A percentile compares a stretch with the other conserved stretches of the same genome.
These are phyloP conservation scores for Lithophane socia DNA, from an alignment of 2,888 invertebrate genomes.

Conservation along the genomic window DNA sequence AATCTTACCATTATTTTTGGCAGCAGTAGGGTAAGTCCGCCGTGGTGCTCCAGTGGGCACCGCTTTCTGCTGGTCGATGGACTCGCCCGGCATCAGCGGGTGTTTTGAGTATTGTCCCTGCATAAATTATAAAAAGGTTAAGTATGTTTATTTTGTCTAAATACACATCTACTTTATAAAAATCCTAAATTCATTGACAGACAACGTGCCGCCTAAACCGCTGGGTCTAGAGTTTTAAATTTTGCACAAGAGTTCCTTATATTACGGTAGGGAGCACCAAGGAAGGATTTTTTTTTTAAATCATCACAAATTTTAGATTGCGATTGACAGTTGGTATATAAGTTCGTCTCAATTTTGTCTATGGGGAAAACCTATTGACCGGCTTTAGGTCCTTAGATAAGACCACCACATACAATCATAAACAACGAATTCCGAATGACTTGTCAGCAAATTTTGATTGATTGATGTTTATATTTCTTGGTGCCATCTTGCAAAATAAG, in stretches of 20 bases:
- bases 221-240: neutral
- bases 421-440: neutral
- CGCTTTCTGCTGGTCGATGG: conserved; percentile 82
- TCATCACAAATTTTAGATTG: too few species aligned
- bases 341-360: neutral
- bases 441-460: neutral
- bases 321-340: neutral
- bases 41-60: conserved; percentile 89
- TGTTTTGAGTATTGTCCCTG: conserved; percentile 88
- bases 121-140: conserved; percentile 17
- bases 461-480: neutral
- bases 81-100: conserved; percentile 81
- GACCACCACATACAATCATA: neutral
- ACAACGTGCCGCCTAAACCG: neutral
- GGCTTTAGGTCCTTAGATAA: neutral
- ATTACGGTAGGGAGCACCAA: neutral
- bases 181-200: neutral
- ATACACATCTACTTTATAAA: neutral
- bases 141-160: neutral
- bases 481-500: neutral
- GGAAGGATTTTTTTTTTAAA: neutral
- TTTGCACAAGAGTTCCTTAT: neutral
- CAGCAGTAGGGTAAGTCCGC: conserved; percentile 78
- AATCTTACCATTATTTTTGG: conserved; percentile 77
- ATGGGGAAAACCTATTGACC: too few species aligned